Conservation (phyloP, 2,797 vertebrate species). For the Pseudochaenichthys georgianus region DNA sequence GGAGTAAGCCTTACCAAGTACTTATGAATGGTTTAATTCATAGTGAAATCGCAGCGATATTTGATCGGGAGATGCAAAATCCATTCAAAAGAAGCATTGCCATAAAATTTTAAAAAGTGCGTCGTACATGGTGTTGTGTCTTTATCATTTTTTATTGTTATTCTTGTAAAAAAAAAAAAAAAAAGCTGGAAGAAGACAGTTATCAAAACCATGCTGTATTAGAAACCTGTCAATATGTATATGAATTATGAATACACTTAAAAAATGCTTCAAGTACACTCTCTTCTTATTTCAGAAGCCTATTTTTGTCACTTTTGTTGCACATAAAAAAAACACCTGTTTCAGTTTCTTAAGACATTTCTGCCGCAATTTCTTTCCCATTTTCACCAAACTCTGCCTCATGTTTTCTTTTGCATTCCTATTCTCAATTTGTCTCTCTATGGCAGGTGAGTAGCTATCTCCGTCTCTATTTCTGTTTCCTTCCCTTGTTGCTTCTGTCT, state of each 20-base stretch:
- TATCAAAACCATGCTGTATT: conserved; percentile 87
- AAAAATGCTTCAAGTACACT: conserved; percentile 76
- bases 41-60: conserved; percentile 45
- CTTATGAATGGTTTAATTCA: conserved; percentile 59
- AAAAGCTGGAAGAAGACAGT: conserved; percentile 78
- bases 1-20: conserved; percentile 66
- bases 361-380: not conserved
- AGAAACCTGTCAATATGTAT: conserved; percentile 88
- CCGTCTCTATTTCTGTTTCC: not conserved
- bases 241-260: conserved; percentile 89
- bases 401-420: not conserved
- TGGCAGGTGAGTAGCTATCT: not conserved
- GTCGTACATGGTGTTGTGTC: conserved; percentile 85
- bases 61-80: conserved; percentile 72
- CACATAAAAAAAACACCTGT: not conserved
- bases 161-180: conserved; percentile 85
- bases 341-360: not conserved
- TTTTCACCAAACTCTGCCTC: conserved; percentile 1
- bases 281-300: conserved; percentile 57
- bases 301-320: conserved; percentile 25
- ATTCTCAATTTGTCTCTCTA: not conserved
- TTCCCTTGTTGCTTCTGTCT: not conserved
- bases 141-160: conserved; percentile 86
- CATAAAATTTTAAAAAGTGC: conserved; percentile 81
- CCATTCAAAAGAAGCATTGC: conserved; percentile 79